Evolutionary conservation across 1,140 invertebrate species (phyloP), one percentile per base, ranked within the genome.

Genomic region (Calycopis cecrops): DNA sequence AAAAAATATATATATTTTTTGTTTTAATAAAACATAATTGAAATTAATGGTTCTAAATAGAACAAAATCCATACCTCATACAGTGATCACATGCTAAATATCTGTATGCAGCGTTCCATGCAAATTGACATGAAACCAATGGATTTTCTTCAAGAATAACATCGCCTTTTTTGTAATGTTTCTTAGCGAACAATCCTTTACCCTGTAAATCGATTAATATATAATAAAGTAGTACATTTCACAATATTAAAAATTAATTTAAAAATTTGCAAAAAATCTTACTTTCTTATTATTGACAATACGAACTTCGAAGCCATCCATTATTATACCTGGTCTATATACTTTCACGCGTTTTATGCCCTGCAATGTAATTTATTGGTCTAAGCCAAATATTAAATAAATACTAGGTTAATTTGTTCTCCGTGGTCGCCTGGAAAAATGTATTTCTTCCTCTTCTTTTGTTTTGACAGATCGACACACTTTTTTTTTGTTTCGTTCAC

Each of bases 81-180:
- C 97, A 99, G 85, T 95, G 93, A 74, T 98, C 94, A 87, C 97
- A 99, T 0, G 97, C 95, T 64, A 91, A 83, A 81, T 99, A 99
- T 64, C 93, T 92, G 82, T 96, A 98, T 0, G 92, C 89, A 47
- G 91, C 90, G 89, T 99, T 99, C 97, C 97, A 99, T 2, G 95
- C 91, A 88, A 98, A 98, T 83, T 99, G 97, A 77, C 93, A 94
- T 28, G 93, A 94, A 4, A 98, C 93, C 35, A 99, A 73, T 1
- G 97, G 97, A 55, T 91, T 91, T 80, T 99, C 97, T 82, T 94
- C 92, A 60, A 99, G 92, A 49, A 99, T 94, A 12, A 93, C 85
- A 69, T 97, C 94, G 0, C 93, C 96, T 70, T 90, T 82, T 57
- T 91, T 90, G 69, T 94, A 95, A 11, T 82, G 69, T 66, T 90